A percentile compares a stretch with the other conserved stretches of the same genome.
phyloP scores from a whole-genome alignment of 2,113 vertebrate genomes.

The Corvus moneduloides region DNA sequence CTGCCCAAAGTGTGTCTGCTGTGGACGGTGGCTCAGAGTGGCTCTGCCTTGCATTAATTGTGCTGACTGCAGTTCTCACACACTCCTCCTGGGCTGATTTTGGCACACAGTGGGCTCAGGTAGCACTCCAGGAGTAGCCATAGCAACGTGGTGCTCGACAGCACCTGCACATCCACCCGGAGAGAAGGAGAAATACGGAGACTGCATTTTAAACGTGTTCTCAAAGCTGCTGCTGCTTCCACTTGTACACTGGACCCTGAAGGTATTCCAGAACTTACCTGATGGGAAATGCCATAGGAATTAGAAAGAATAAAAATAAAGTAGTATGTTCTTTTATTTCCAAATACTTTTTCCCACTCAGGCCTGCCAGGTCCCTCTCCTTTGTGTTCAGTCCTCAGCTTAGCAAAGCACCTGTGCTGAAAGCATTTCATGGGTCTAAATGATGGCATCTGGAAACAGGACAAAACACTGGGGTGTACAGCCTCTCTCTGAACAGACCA shows the following conservation, averaged over 20 bases:
- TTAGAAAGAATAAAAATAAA: background rate
- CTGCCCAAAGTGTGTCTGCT: background rate
- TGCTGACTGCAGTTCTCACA: fast-evolving
- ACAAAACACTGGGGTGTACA: background rate
- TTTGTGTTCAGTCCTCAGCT: background rate
- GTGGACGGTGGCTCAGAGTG: fast-evolving
- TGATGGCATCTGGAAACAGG: background rate
- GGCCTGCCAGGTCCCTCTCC: background rate
- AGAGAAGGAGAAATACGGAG: background rate
- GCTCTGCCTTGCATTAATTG: background rate
- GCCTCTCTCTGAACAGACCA: background rate
- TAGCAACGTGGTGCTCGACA: background rate
- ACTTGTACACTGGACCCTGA: background rate
- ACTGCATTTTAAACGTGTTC: fast-evolving
- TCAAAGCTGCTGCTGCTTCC: background rate
- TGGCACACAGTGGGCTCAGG: background rate
- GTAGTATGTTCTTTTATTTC: background rate
- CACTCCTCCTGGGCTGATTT: background rate
- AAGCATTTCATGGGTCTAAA: background rate
- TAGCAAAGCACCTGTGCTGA: background rate
- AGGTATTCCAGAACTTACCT: background rate
- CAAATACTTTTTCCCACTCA: background rate
- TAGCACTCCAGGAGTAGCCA: background rate
- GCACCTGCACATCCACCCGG: background rate
- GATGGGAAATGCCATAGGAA: background rate